Evolutionary conservation across 2,888 invertebrate genomes (phyloP).

Genomic region (Coelopa pilipes): DNA sequence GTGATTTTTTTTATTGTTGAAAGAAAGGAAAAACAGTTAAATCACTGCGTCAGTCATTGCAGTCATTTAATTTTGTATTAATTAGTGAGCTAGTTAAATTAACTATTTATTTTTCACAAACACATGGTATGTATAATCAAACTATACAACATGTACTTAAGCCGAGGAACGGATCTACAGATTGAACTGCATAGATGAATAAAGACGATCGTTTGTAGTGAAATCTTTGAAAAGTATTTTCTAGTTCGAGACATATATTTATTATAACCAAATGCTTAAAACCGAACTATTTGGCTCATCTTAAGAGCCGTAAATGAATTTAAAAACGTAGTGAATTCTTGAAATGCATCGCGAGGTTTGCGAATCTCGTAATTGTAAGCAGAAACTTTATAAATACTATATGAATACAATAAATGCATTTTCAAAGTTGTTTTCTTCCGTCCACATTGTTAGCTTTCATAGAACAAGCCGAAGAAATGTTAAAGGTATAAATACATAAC

Average conservation of each 20-base stretch:
- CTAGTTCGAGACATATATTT: conserved; percentile 6
- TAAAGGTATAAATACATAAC: conserved; percentile 43
- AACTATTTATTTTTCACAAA: conserved; percentile 7
- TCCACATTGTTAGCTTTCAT: conserved; percentile 67
- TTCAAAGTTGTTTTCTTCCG: conserved; percentile 64
- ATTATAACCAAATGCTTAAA: conserved; percentile 20
- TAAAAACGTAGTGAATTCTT: too few species aligned
- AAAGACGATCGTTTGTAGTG: background rate
- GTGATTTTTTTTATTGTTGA: conserved; percentile 27
- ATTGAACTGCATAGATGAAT: background rate
- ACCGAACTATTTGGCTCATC: conserved; percentile 1
- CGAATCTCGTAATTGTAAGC: conserved; percentile 7
- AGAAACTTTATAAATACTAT: conserved; percentile 38
- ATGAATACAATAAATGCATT: conserved; percentile 39
- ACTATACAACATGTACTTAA: conserved; percentile 25
- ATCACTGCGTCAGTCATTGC: background rate
- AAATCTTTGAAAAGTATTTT: conserved; percentile 28
- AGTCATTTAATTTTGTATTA: conserved; percentile 8
- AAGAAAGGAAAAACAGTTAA: conserved; percentile 4
- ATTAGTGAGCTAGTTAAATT: conserved; percentile 16
- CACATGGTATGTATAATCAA: conserved; percentile 1
- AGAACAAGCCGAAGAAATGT: conserved; percentile 47
- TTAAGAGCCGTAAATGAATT: too few species aligned
- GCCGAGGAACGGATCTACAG: conserved; percentile 15
- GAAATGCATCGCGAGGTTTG: conserved; percentile 12